Conservation (phyloP, 2,113 vertebrate genomes). For the Megaleporinus macrocephalus region DNA sequence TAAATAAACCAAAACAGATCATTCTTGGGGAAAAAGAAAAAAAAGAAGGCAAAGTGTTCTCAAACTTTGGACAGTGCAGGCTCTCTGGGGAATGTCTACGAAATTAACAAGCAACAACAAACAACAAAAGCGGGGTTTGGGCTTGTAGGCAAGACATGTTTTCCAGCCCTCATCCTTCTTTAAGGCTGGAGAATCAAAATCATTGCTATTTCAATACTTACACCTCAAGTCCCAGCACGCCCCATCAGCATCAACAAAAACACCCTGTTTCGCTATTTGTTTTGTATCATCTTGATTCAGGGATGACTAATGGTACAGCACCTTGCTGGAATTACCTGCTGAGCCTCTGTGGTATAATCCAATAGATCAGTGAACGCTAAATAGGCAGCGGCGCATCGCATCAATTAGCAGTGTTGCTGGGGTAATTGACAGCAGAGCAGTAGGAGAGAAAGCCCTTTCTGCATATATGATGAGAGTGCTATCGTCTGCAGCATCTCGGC, state of each 20-base stretch:
- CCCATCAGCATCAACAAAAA: too few species aligned
- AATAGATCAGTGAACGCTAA: slow-evolving; percentile 46
- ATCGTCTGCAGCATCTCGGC: slow-evolving; percentile 13
- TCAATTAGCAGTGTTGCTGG: slow-evolving; percentile 55
- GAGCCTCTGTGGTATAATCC: slow-evolving; percentile 41
- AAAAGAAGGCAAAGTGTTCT: too few species aligned
- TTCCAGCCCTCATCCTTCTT: neutral
- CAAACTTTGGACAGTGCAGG: too few species aligned
- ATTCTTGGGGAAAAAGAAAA: too few species aligned
- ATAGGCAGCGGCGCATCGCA: slow-evolving; percentile 44
- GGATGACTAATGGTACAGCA: slow-evolving; percentile 39
- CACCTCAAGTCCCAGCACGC: neutral
- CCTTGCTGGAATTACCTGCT: slow-evolving; percentile 41
- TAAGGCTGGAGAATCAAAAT: neutral
- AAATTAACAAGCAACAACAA: too few species aligned
- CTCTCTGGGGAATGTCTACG: too few species aligned
- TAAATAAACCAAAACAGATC: too few species aligned
- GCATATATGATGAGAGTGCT: neutral
- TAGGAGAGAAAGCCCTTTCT: slow-evolving; percentile 22
- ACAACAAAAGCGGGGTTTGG: neutral
- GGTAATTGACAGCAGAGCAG: slow-evolving; percentile 56
- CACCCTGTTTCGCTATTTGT: neutral
- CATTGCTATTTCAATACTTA: neutral
- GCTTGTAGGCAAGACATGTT: neutral
- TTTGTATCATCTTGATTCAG: slow-evolving; percentile 27